Conservation (phyloP, 2,113 vertebrate genomes). For the Montifringilla adamsi region DNA sequence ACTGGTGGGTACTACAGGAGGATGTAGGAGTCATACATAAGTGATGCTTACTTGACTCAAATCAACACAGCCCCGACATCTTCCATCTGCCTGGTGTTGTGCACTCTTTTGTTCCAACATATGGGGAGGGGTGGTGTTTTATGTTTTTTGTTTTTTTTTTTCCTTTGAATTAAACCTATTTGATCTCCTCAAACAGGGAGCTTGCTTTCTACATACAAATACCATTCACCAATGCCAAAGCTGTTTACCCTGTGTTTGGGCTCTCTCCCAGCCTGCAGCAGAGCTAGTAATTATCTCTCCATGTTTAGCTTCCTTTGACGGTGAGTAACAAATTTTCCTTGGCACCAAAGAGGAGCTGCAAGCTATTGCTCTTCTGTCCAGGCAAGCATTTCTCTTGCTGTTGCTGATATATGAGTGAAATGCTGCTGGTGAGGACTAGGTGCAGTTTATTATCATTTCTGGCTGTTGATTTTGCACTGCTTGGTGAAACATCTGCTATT, state of each 20-base stretch:
- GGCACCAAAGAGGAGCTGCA: constrained; percentile 7
- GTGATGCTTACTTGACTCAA: neutral
- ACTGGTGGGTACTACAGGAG: neutral
- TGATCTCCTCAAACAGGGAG: too few species aligned
- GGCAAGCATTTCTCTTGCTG: neutral
- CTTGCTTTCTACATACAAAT: too few species aligned
- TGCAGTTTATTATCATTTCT: neutral
- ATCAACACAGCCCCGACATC: neutral
- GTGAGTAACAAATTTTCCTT: constrained; percentile 30
- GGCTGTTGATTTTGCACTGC: neutral
- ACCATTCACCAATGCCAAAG: neutral
- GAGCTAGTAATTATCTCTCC: constrained; percentile 32
- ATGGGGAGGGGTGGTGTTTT: neutral
- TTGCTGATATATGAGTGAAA: neutral
- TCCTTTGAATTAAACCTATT: too few species aligned
- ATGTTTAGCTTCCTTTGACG: constrained; percentile 3
- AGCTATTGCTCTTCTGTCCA: constrained; percentile 14
- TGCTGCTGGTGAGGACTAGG: neutral
- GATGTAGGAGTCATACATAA: neutral
- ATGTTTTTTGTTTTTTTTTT: too few species aligned
- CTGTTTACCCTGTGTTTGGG: neutral
- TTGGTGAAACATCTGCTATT: neutral
- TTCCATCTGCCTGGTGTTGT: neutral
- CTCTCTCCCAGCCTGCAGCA: constrained; percentile 12
- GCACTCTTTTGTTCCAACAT: neutral